Evolutionary conservation across 2,888 invertebrate species (phyloP).

Genomic region (Biston betularia): DNA sequence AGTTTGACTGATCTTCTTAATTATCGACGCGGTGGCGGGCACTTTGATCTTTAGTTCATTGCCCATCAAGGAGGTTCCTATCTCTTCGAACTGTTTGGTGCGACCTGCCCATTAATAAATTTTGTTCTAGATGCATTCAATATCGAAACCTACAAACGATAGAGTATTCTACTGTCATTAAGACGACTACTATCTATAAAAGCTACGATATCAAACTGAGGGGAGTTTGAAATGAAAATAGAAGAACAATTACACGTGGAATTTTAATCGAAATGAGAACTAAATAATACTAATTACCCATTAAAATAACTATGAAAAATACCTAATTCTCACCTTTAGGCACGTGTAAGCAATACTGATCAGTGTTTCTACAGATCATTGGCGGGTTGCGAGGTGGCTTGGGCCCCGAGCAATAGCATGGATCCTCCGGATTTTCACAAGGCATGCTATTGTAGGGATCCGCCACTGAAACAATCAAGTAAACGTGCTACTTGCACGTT

Average conservation of each 20-base stretch:
- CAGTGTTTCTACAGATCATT: conserved; percentile 76
- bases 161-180: not conserved
- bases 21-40: conserved; percentile 71
- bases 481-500: not conserved
- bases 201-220: not conserved
- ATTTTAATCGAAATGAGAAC: not conserved
- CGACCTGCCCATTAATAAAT: conserved; percentile 81
- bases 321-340: conserved; percentile 72
- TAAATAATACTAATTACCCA: not conserved
- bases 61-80: conserved; percentile 75
- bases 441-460: conserved; percentile 74
- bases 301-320: conserved; percentile 17
- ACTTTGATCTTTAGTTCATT: conserved; percentile 82
- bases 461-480: conserved; percentile 44
- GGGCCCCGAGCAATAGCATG: conserved; percentile 76
- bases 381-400: conserved; percentile 59
- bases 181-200: not conserved
- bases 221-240: not conserved
- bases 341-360: conserved; percentile 77
- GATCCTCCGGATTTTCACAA: conserved; percentile 73
- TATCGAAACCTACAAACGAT: conserved; percentile 23
- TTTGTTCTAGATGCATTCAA: conserved; percentile 62
- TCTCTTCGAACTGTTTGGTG: conserved; percentile 79
- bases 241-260: not conserved
- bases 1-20: conserved; percentile 81